Conservation (phyloP, 2,113 vertebrate genomes). For the Pachycephala philippinensis region DNA sequence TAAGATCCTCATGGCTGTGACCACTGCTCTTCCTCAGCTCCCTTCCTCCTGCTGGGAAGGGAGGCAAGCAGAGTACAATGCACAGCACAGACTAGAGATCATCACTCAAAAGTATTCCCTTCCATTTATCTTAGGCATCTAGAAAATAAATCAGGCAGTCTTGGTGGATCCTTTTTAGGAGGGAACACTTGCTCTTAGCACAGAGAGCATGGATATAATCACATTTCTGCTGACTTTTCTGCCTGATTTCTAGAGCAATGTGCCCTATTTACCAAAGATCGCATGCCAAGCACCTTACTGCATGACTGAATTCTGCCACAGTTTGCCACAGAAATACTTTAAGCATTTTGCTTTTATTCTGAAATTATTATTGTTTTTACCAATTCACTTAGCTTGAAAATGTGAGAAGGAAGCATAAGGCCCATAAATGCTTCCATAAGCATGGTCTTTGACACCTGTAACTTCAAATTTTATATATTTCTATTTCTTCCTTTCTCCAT, state of each 20-base stretch:
- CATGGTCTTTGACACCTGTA: background rate
- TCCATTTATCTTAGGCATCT: background rate
- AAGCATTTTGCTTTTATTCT: background rate
- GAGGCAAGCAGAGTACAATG: accelerated
- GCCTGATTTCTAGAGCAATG: background rate
- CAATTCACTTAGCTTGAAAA: background rate
- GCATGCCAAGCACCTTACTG: background rate
- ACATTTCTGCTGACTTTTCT: background rate
- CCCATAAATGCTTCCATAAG: background rate
- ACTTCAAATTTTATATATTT: background rate
- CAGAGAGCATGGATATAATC: background rate
- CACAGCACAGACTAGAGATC: background rate
- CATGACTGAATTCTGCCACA: background rate
- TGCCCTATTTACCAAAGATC: background rate
- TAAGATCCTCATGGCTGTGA: background rate
- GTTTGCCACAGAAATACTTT: background rate
- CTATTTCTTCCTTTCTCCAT: background rate
- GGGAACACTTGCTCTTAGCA: background rate
- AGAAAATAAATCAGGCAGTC: background rate
- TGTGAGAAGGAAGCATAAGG: background rate
- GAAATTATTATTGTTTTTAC: background rate
- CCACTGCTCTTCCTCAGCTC: background rate
- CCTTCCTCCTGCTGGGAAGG: background rate
- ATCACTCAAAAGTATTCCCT: background rate
- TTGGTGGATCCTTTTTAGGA: background rate